A percentile compares a stretch with the other conserved stretches of the same genome.
Evolutionary conservation across 2,888 invertebrate genomes (phyloP).

Genomic region (Orthonychiurus folsomi): DNA sequence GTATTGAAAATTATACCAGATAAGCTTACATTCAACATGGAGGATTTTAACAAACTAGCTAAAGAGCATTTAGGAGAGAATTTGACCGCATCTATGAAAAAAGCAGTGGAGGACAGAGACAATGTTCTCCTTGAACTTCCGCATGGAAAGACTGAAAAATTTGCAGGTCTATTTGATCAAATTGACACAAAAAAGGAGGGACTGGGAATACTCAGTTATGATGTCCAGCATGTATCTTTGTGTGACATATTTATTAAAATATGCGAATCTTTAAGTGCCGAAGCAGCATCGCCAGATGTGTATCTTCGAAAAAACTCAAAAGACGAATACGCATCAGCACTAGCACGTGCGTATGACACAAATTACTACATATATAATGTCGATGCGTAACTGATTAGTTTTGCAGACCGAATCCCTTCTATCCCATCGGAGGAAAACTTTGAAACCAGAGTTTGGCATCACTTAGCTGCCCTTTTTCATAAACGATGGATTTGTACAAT

Average conservation of each 20-base stretch:
- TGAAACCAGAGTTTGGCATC: not conserved
- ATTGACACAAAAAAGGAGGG: slow-evolving; percentile 21
- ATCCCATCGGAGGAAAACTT: not conserved
- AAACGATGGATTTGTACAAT: slow-evolving; percentile 1
- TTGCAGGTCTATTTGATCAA: slow-evolving; percentile 28
- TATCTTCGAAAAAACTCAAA: slow-evolving; percentile 24
- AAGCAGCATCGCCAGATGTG: slow-evolving; percentile 27
- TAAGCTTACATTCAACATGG: not conserved
- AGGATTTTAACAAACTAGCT: not conserved
- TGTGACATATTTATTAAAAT: slow-evolving; percentile 36
- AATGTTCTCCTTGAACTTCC: slow-evolving; percentile 25
- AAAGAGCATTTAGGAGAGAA: slow-evolving; percentile 15
- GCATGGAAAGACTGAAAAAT: slow-evolving; percentile 10
- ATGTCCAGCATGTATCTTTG: slow-evolving; percentile 22
- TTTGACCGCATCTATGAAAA: slow-evolving; percentile 1
- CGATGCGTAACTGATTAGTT: no score
- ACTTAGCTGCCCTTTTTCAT: not conserved
- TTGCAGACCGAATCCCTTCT: not conserved
- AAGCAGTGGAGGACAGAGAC: slow-evolving; percentile 16
- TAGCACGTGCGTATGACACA: slow-evolving; percentile 18
- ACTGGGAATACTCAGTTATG: slow-evolving; percentile 22
- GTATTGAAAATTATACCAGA: not conserved
- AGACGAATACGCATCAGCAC: slow-evolving; percentile 18
- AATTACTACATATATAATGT: no score
- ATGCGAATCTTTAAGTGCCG: slow-evolving; percentile 23